These are phyloP conservation scores for Sceloporus undulatus DNA, from an alignment of 2,113 vertebrate species.

Conservation along the genomic window DNA sequence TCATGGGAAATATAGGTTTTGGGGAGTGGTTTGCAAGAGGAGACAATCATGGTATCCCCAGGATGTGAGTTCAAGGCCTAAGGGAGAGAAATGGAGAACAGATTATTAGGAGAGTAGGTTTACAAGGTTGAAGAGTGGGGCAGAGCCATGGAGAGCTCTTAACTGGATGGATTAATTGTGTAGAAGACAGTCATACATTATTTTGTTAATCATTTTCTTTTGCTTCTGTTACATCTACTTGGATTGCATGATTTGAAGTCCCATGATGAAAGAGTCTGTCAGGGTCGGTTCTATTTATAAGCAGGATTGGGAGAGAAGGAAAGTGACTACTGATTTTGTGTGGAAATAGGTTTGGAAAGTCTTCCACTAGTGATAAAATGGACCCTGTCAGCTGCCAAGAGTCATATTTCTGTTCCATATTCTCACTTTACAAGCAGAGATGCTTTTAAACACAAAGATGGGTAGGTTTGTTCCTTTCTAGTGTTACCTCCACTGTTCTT, in stretches of 20 bases:
- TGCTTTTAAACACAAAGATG: background rate
- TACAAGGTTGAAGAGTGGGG: background rate
- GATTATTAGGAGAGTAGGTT: background rate
- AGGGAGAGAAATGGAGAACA: no score
- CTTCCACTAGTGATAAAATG: background rate
- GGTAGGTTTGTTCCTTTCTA: background rate
- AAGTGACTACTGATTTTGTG: background rate
- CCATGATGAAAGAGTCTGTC: background rate
- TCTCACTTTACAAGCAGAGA: conserved; percentile 1
- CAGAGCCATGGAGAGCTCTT: background rate
- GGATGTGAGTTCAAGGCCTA: background rate
- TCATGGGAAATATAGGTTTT: background rate
- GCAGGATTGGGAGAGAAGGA: background rate
- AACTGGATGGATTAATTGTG: background rate
- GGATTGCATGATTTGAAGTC: background rate
- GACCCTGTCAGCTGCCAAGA: background rate
- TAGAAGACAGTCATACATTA: background rate
- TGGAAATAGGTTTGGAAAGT: background rate
- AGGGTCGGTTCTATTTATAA: background rate
- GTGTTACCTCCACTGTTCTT: background rate
- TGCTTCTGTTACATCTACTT: fast-evolving
- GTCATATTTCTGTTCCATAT: background rate
- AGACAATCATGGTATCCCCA: no score
- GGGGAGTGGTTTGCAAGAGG: background rate
- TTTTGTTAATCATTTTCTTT: background rate